A percentile compares a stretch with the other conserved stretches of the same genome.
Evolutionary conservation across 2,113 vertebrate species (phyloP).

Genomic region (Balaeniceps rex): DNA sequence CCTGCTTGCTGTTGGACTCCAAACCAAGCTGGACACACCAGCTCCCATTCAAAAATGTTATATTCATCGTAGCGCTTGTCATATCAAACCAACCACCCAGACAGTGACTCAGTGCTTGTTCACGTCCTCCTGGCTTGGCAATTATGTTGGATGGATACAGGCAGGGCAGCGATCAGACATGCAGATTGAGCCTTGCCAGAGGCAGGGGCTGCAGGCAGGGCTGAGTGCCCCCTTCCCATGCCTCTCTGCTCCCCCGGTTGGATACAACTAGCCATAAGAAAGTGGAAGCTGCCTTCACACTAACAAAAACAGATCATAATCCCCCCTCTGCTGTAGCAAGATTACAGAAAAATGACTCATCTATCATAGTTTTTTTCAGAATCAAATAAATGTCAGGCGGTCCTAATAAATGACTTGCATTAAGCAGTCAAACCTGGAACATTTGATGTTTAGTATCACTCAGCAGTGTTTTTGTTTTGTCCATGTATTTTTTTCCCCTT

Average conservation of each 20-base stretch:
- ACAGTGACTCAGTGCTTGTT: neutral
- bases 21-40: neutral
- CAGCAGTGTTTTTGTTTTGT: neutral
- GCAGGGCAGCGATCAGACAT: neutral
- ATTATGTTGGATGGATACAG: neutral
- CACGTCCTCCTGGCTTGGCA: neutral
- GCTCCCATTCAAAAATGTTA: neutral
- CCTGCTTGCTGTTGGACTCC: neutral
- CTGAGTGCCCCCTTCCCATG: neutral
- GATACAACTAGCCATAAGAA: neutral
- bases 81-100: neutral
- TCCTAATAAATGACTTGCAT: constrained; percentile 32
- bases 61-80: neutral
- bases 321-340: neutral
- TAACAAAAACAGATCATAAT: neutral
- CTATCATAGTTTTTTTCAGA: constrained; percentile 30
- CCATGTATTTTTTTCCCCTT: neutral
- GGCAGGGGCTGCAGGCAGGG: neutral
- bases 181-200: neutral
- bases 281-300: neutral
- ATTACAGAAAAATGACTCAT: neutral
- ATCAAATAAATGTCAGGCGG: constrained; percentile 22
- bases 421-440: neutral
- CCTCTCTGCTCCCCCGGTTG: rapidly evolving
- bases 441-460: neutral